Percentiles rank a stretch among this genome's conserved stretches.
These are phyloP conservation scores for Staurois parvus DNA, from an alignment of 2,797 vertebrate genomes.

Conservation along the genomic window DNA sequence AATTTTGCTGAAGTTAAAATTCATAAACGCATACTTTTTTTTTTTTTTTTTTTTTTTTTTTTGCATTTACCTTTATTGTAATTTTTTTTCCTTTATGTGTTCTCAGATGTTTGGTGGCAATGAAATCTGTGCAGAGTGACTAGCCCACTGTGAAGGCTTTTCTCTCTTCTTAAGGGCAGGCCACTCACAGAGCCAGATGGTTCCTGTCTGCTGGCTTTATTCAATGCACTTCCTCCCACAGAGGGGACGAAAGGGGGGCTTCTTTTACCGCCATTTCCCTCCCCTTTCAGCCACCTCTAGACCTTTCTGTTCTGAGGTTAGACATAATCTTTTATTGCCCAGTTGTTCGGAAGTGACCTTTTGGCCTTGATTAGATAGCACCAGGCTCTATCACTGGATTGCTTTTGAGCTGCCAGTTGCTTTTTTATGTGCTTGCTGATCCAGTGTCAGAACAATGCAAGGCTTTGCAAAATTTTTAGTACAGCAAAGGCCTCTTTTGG, in stretches of 20 bases:
- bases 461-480: slow-evolving; percentile 83
- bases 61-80: neutral
- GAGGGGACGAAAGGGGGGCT: slow-evolving; percentile 71
- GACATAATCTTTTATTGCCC: slow-evolving; percentile 99
- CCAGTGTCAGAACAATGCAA: slow-evolving; percentile 89
- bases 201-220: slow-evolving; percentile 94
- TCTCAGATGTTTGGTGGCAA: slow-evolving; percentile 66
- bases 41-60: neutral
- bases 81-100: slow-evolving; percentile 39
- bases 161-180: slow-evolving; percentile 80
- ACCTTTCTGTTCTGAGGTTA: slow-evolving; percentile 88
- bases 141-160: slow-evolving; percentile 75
- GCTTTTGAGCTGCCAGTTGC: slow-evolving; percentile 85
- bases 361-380: slow-evolving; percentile 98
- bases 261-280: slow-evolving; percentile 54
- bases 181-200: slow-evolving; percentile 90
- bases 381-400: slow-evolving; percentile 90
- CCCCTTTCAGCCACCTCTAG: slow-evolving; percentile 72
- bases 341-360: slow-evolving; percentile 99
- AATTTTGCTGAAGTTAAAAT: neutral
- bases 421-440: slow-evolving; percentile 85
- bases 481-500: slow-evolving; percentile 60
- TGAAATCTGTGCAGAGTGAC: slow-evolving; percentile 73
- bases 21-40: neutral
- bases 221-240: slow-evolving; percentile 91